Percentiles rank a stretch among this genome's conserved stretches.
phyloP scores from a whole-genome alignment of 1,140 invertebrate genomes.

The Marisa cornuarietis region DNA sequence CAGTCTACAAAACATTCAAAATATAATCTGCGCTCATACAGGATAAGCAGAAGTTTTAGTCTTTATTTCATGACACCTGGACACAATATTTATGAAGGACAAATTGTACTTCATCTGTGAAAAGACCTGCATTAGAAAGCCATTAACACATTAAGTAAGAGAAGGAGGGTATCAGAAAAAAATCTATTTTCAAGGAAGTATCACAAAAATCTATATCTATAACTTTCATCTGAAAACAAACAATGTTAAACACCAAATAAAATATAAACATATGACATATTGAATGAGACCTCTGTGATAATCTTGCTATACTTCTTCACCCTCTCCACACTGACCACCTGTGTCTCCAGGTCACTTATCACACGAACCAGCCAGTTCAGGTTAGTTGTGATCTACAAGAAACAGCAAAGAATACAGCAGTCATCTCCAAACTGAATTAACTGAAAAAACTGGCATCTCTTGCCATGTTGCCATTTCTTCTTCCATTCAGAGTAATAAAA shows the following conservation, averaged over 20 bases:
- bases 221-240: no score
- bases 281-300: slow-evolving; percentile 63
- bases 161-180: not conserved
- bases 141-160: no score
- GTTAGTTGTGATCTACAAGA: slow-evolving; percentile 41
- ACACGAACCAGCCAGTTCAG: slow-evolving; percentile 80
- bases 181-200: not conserved
- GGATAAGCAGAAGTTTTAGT: not conserved
- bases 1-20: not conserved
- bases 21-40: not conserved
- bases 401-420: no score
- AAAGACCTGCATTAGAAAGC: not conserved
- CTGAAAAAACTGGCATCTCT: no score
- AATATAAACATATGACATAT: not conserved
- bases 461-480: no score
- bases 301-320: slow-evolving; percentile 94
- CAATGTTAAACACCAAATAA: not conserved
- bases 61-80: no score
- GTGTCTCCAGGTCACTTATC: slow-evolving; percentile 96
- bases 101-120: no score
- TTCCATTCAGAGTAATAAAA: no score
- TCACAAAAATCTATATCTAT: not conserved
- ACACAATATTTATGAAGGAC: no score
- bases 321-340: slow-evolving; percentile 95
- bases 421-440: no score